Evolutionary conservation across 1,140 invertebrate genomes (phyloP), one percentile per base, ranked within the genome.

Genomic region (Elymnias hypermnestra): DNA sequence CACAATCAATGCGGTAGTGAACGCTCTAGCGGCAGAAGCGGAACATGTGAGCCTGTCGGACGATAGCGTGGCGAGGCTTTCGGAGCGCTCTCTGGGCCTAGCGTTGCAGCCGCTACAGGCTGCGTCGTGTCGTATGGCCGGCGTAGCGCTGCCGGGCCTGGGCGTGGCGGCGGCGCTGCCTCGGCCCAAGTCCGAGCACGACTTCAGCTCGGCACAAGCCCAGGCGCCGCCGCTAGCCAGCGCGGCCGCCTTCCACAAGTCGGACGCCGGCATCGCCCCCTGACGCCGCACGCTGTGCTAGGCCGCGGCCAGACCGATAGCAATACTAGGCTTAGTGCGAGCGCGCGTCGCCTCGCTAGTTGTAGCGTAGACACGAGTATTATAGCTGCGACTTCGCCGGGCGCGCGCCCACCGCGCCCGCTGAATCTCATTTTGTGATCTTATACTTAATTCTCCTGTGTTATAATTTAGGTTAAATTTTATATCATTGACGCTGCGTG

Each of bases 1-100:
- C 87, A 94, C 93, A 29, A 95, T 97, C 69, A 95, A 94, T 68
- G 95, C 95, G 17, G 94, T 97, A 51, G 95, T 97, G 44, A 96
- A 95, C 81, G 95, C 95, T 13, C 87, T 97, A 49, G 94, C 95
- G 22, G 94, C 94, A 43, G 94, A 96, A 77, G 94, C 94, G 43
- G 94, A 94, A 57, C 92, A 95, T 75, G 92, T 91, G 25, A 92
- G 92, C 72, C 88, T 91, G 55, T 92, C 92, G 39, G 91, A 93
- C 53, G 92, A 93, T 87, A 92, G 92, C 73, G 90, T 93, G 52
- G 89, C 88, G 29, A 86, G 91, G 63, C 90, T 92, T 65, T 90
- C 92, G 52, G 89, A 88, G 31, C 87, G 91, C 61, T 91, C 92
- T 70, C 87, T 92, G 46, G 88, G 93, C 21, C 89, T 90, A 35